Evolutionary conservation across 2,888 invertebrate genomes (phyloP), one percentile per base, ranked within the genome.

Genomic region (Cerceris ruficornis): DNA sequence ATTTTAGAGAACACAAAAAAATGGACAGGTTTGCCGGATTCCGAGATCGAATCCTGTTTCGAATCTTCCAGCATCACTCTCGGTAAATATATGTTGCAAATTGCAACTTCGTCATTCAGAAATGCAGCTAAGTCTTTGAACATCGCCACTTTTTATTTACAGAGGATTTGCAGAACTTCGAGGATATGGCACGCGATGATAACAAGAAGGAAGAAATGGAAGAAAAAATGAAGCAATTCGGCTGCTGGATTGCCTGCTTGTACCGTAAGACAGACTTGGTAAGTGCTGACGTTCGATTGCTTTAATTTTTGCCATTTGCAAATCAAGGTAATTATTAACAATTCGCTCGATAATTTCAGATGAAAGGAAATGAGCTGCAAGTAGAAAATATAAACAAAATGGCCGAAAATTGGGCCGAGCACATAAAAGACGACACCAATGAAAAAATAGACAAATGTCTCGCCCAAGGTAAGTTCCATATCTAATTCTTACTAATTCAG

Each of bases 231-330:
- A 15, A 14, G 13, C 4, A 54, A 6, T 1, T 11, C 1, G 7
- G 7, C 14, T 54, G 54, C 7, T 54, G 8, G 7, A n/a, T 54
- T 9, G 54, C 54, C n/a, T 54, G 54, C 54, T 6, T 54, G 2
- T 7, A 1, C n/a, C n/a, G 7, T 1, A 15, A n/a, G 15, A 15
- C 2, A 54, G 14, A 6, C 14, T 1, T 77, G 5, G 77, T 77
- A 54, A 77, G 58, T 43, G 28, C 4, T 28, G 28, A 28, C 28
- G 28, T 0, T 28, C 13, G 13, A 1, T 54, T 54, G 7, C 28
- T n/a, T 13, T 9, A 42, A 28, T 39, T n/a, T 2, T 43, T 14
- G 8, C 6, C 41, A 8, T 15, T 28, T 28, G 28, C 28, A 28
- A 14, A n/a, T 54, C 4, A 17, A 42, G 13, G 5, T 9, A 41